Evolutionary conservation across 2,113 vertebrate genomes (phyloP).

Genomic region (Anhinga anhinga): DNA sequence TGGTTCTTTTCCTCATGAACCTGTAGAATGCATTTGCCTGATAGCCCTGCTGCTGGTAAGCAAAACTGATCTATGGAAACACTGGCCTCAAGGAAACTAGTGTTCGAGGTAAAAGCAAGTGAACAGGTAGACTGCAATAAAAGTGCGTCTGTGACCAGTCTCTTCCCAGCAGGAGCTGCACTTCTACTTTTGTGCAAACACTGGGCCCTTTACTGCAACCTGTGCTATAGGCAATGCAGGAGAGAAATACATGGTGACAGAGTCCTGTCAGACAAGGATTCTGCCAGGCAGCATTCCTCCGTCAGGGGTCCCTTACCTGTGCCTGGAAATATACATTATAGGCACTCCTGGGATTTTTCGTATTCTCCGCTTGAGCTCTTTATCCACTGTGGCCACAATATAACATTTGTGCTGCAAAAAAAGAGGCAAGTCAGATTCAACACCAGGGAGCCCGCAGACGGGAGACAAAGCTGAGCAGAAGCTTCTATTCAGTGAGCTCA

Average conservation of each 20-base stretch:
- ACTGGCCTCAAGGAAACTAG: background rate
- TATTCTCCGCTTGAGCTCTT: constrained; percentile 93
- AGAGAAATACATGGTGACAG: background rate
- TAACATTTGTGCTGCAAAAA: constrained; percentile 94
- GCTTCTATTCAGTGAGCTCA: background rate
- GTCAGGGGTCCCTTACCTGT: constrained; percentile 82
- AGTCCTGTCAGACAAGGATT: background rate
- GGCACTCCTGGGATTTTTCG: constrained; percentile 97
- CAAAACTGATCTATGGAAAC: background rate
- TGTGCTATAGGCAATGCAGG: background rate
- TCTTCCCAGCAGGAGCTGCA: background rate
- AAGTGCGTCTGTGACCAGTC: background rate
- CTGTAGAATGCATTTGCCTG: background rate
- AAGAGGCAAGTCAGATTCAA: background rate
- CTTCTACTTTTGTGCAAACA: background rate
- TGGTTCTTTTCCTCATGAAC: background rate
- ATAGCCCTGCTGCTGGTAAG: background rate
- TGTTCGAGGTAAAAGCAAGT: background rate
- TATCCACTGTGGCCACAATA: constrained; percentile 96
- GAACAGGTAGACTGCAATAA: background rate
- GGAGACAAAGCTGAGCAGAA: background rate
- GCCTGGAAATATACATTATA: constrained; percentile 98
- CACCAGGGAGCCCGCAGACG: accelerated
- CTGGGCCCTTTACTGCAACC: background rate
- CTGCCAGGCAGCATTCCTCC: background rate